Evolutionary conservation across 2,113 vertebrate genomes (phyloP), one percentile per base, ranked within the genome.

Genomic region (Brachionichthys hirsutus): DNA sequence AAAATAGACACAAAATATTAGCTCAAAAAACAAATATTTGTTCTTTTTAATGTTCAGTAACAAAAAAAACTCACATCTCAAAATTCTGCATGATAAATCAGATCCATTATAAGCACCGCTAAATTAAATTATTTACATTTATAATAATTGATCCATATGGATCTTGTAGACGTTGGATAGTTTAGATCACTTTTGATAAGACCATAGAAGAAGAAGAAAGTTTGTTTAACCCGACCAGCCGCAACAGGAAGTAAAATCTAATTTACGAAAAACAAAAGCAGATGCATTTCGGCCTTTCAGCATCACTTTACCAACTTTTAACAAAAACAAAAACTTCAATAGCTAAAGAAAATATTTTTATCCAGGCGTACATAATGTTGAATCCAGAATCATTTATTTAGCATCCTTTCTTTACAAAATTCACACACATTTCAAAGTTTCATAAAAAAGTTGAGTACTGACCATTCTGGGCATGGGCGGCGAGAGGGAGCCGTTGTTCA

Each of bases 391-490:
- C 8, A 38, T 51, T 52, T 43, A 9, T 40, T 57, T 30, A 30
- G 24, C 24, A 30, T 30, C 24, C 24, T 8, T 30, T 30, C 24
- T 8, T 30, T 30, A 30, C 24, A 30, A 38, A 10, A 38, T 38
- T 38, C 12, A 38, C 12, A 38, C 36, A 38, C 36, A 38, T 38
- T 38, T 38, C 8, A 38, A 38, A 10, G 9, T 12, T 38, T 38
- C 6, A 20, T 15, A 40, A n/a, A 43, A 47, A 8, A 66, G 45
- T 15, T 50, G 50, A 67, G n/a, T 78, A 98, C 97, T 95, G 90
- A 99, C 97, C 91, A 94, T 94, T 94, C 97, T 94, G 75, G 93
- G 91, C 92, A 98, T 96, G 87, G 97, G 95, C 63, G 96, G 96
- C 54, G 97, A 99, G 67, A 98, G 92, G 71, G 96, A 98, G 90